Percentiles rank a stretch among this genome's conserved stretches.
These are phyloP conservation scores for Enhydra lutris DNA, from an alignment of 2,113 vertebrate genomes.

Conservation along the genomic window DNA sequence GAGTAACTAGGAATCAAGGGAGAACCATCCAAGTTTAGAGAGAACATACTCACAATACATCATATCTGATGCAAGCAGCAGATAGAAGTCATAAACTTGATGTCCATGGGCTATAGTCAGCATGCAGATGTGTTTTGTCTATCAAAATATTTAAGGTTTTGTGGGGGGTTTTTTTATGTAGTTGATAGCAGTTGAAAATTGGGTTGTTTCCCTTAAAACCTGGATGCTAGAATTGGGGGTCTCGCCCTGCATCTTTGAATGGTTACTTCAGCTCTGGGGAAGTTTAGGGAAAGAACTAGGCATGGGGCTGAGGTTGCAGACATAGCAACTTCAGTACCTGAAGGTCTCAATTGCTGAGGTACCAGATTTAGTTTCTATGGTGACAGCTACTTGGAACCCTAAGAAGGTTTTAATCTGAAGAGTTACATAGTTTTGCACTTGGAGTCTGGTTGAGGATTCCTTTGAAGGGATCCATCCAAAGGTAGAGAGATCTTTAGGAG, in stretches of 20 bases:
- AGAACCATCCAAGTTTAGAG: neutral
- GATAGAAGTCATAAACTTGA: neutral
- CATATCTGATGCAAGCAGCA: neutral
- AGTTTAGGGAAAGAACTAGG: neutral
- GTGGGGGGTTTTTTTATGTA: neutral
- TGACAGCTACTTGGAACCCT: neutral
- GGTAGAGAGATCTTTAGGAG: neutral
- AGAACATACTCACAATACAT: neutral
- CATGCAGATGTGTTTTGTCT: neutral
- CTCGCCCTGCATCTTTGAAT: neutral
- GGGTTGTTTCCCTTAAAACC: neutral
- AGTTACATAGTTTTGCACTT: neutral
- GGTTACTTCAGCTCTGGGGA: neutral
- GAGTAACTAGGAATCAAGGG: neutral
- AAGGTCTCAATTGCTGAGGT: neutral
- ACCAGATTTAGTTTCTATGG: neutral
- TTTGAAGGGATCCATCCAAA: neutral
- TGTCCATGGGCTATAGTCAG: neutral
- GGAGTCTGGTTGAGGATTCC: neutral
- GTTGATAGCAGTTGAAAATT: neutral
- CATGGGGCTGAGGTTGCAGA: neutral
- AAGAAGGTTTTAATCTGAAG: neutral
- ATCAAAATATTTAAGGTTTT: neutral
- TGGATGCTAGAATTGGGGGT: neutral
- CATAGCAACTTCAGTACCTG: neutral